Conservation (phyloP, 2,888 invertebrate genomes). For the Clusia tigrina region DNA sequence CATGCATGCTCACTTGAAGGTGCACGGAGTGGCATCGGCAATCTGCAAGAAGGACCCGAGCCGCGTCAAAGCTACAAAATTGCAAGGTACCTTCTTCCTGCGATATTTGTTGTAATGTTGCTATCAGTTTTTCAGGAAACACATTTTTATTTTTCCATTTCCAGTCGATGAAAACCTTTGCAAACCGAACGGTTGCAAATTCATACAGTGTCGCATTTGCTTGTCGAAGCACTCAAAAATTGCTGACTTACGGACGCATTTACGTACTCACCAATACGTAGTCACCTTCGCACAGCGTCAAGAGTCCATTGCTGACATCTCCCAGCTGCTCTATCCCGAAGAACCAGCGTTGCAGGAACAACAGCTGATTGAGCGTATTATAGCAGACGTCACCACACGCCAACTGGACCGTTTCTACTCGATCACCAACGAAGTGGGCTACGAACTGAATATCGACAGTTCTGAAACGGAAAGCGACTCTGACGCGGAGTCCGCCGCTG, state of each 20-base stretch:
- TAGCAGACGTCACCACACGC: constrained; percentile 41
- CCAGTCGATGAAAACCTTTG: constrained; percentile 34
- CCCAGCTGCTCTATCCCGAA: constrained; percentile 50
- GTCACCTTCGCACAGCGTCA: constrained; percentile 40
- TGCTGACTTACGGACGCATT: constrained; percentile 53
- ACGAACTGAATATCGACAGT: constrained; percentile 57
- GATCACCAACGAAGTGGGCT: constrained; percentile 58
- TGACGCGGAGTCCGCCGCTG: constrained; percentile 32
- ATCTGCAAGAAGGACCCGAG: constrained; percentile 28
- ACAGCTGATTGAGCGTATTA: constrained; percentile 43
- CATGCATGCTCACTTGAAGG: constrained; percentile 69
- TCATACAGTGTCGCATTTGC: constrained; percentile 62
- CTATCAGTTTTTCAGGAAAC: neutral
- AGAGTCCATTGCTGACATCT: constrained; percentile 41
- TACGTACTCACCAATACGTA: constrained; percentile 46
- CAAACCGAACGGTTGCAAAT: constrained; percentile 59
- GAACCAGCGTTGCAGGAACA: constrained; percentile 32
- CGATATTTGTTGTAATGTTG: no score
- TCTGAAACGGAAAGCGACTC: constrained; percentile 51
- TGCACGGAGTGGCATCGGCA: constrained; percentile 59
- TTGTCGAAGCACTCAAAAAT: constrained; percentile 55
- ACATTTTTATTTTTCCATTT: neutral
- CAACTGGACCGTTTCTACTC: constrained; percentile 58
- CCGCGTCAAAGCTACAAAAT: constrained; percentile 23
- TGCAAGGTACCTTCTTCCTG: constrained; percentile 23